Evolutionary conservation across 2,113 vertebrate species (phyloP).

Genomic region (Hippocampus guttulatus): DNA sequence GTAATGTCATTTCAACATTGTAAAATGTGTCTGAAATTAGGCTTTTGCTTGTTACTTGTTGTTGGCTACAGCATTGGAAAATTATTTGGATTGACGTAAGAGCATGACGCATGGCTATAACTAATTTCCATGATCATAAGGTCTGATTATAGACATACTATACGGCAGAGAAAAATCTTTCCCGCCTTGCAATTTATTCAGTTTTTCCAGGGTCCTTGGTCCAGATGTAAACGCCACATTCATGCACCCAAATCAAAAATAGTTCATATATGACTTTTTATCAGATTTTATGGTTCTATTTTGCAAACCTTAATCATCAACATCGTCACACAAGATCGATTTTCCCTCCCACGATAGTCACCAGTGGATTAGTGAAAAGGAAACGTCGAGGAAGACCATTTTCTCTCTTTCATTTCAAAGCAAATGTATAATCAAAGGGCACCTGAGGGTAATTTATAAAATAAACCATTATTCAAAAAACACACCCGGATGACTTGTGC

Average conservation of each 20-base stretch:
- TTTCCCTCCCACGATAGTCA: not conserved
- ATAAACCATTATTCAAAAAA: too few relatives aligned
- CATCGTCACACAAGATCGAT: not conserved
- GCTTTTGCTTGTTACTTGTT: not conserved
- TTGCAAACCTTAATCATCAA: not conserved
- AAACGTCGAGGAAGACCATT: not conserved
- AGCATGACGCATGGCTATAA: not conserved
- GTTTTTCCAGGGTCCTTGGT: not conserved
- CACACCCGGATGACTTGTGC: too few relatives aligned
- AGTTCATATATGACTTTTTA: not conserved
- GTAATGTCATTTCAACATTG: not conserved
- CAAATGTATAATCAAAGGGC: not conserved
- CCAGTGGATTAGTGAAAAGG: not conserved
- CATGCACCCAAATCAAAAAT: not conserved
- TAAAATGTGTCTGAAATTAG: not conserved
- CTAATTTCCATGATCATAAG: slow-evolving; percentile 1
- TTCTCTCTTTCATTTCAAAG: not conserved
- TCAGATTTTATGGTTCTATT: not conserved
- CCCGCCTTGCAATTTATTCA: not conserved
- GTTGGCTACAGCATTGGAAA: not conserved
- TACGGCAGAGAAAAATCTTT: not conserved
- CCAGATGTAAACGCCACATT: not conserved
- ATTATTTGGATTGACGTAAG: not conserved
- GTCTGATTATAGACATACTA: slow-evolving; percentile 4
- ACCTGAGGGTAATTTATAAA: not conserved